Conservation (phyloP, 2,888 invertebrate genomes). For the Catocala fraxini region DNA sequence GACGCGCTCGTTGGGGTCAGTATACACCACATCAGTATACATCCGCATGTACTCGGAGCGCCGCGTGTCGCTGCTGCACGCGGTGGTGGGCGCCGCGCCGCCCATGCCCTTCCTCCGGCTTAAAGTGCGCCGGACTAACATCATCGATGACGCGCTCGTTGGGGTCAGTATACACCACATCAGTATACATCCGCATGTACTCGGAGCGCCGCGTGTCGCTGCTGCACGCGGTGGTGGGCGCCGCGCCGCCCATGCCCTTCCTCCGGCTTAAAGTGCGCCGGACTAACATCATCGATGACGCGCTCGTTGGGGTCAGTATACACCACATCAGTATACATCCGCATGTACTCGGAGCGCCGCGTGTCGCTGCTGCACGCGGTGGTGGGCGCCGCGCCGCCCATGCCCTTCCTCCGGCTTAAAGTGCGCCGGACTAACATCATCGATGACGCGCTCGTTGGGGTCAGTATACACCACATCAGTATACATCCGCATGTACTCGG, state of each 20-base stretch:
- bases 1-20: slow-evolving; percentile 96
- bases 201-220: slow-evolving; percentile 96
- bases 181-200: slow-evolving; percentile 98
- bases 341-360: slow-evolving; percentile 97
- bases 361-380: slow-evolving; percentile 95
- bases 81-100: slow-evolving; percentile 93
- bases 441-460: slow-evolving; percentile 96
- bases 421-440: slow-evolving; percentile 95
- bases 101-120: slow-evolving; percentile 95
- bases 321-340: slow-evolving; percentile 89
- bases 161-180: slow-evolving; percentile 88
- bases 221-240: slow-evolving; percentile 94
- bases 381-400: slow-evolving; percentile 93
- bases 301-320: slow-evolving; percentile 92
- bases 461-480: slow-evolving; percentile 76
- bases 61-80: slow-evolving; percentile 94
- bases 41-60: slow-evolving; percentile 98
- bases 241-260: slow-evolving; percentile 94
- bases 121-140: slow-evolving; percentile 93
- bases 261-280: slow-evolving; percentile 94
- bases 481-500: slow-evolving; percentile 97
- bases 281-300: slow-evolving; percentile 96
- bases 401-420: slow-evolving; percentile 94
- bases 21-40: slow-evolving; percentile 32
- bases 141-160: slow-evolving; percentile 97